These are phyloP conservation scores for Acrocephalus kingi DNA, from an alignment of 2,113 vertebrate species.

Conservation along the genomic window DNA sequence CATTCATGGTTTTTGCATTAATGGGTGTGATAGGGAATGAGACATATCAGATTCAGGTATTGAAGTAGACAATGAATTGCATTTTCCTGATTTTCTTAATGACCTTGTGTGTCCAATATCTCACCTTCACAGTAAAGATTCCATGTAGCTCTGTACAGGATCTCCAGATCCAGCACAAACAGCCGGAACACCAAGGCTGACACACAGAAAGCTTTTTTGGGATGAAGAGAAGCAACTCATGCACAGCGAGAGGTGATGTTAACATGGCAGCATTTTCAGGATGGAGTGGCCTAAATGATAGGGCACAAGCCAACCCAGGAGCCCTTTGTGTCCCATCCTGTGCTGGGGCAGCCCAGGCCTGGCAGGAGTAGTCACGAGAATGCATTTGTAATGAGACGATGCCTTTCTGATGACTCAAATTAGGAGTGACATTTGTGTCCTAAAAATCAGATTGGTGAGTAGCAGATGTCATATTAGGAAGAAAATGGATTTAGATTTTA, in stretches of 20 bases:
- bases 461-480: slow-evolving; percentile 61
- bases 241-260: not conserved
- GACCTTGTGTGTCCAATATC: not conserved
- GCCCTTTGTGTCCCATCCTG: not conserved
- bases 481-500: slow-evolving; percentile 68
- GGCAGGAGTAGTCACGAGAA: not conserved
- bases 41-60: slow-evolving; percentile 71
- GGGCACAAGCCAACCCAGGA: not conserved
- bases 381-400: not conserved
- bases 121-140: not conserved
- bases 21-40: slow-evolving; percentile 46
- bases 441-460: slow-evolving; percentile 32
- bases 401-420: slow-evolving; percentile 43
- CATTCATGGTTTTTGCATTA: slow-evolving; percentile 47
- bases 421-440: slow-evolving; percentile 39
- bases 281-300: not conserved
- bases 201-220: not conserved
- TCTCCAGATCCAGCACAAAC: slow-evolving; percentile 8
- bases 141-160: slow-evolving; percentile 31
- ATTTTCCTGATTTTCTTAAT: slow-evolving; percentile 28
- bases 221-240: slow-evolving; percentile 21
- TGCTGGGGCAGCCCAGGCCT: not conserved
- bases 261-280: not conserved
- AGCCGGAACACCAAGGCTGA: not conserved
- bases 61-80: slow-evolving; percentile 50